Evolutionary conservation across 2,888 invertebrate genomes (phyloP).

Genomic region (Oscheius sp.): DNA sequence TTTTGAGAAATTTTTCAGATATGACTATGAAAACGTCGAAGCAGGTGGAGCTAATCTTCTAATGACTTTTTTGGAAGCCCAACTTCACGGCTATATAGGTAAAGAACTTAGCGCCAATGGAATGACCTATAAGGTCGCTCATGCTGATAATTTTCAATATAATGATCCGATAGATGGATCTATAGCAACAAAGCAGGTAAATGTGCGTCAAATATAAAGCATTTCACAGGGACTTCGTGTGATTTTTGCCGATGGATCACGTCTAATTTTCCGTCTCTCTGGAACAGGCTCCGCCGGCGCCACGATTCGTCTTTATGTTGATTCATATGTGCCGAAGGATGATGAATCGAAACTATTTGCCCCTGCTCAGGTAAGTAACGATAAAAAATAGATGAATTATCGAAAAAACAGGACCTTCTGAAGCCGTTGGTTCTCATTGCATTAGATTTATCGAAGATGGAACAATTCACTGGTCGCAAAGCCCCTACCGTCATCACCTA

Average conservation of each 20-base stretch:
- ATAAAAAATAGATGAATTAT: not conserved
- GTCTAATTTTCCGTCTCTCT: conserved; percentile 90
- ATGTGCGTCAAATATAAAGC: not conserved
- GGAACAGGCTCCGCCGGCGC: conserved; percentile 98
- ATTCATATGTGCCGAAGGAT: conserved; percentile 82
- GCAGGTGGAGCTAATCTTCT: conserved; percentile 86
- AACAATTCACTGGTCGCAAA: conserved; percentile 85
- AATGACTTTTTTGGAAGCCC: conserved; percentile 83
- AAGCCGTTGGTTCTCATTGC: conserved; percentile 89
- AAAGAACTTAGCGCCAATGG: conserved; percentile 70
- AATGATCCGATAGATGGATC: conserved; percentile 93
- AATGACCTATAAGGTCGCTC: conserved; percentile 81
- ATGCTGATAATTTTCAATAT: conserved; percentile 92
- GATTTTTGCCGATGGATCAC: conserved; percentile 91
- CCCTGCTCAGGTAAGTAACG: conserved; percentile 73
- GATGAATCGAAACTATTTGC: conserved; percentile 74
- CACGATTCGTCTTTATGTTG: conserved; percentile 93
- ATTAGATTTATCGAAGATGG: conserved; percentile 83
- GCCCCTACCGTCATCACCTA: conserved; percentile 93
- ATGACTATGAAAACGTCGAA: conserved; percentile 97
- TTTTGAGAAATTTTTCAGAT: conserved; percentile 75
- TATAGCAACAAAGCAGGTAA: conserved; percentile 76
- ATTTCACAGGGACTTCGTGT: conserved; percentile 84
- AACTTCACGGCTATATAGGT: conserved; percentile 75
- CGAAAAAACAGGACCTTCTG: conserved; percentile 77